These are phyloP conservation scores for Heliconius melpomene DNA, from an alignment of 1,140 invertebrate species.

Conservation along the genomic window DNA sequence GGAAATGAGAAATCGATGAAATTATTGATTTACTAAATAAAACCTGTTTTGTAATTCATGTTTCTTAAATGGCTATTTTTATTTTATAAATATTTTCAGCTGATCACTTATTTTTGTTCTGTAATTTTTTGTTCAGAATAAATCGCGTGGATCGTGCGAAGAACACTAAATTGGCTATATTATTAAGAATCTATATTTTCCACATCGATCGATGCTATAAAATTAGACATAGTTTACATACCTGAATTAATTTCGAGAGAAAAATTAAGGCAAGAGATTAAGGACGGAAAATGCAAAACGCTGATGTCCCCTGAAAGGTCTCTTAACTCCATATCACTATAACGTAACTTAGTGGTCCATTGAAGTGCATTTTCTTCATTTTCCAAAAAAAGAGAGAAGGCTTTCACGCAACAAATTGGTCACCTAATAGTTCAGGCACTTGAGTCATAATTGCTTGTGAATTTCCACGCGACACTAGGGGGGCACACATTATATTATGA, in stretches of 20 bases:
- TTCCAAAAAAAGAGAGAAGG: conserved; percentile 50
- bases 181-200: neutral
- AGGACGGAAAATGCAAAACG: conserved; percentile 74
- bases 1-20: neutral
- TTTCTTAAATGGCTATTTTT: neutral
- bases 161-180: neutral
- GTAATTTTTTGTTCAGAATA: neutral
- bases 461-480: conserved; percentile 73
- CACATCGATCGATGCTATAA: neutral
- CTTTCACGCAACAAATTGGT: conserved; percentile 72
- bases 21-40: neutral
- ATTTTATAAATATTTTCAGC: neutral
- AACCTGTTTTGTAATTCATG: neutral
- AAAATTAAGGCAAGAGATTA: conserved; percentile 62
- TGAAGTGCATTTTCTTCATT: conserved; percentile 63
- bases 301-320: conserved; percentile 61
- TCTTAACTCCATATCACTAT: conserved; percentile 77
- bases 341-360: conserved; percentile 63
- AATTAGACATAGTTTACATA: conserved; percentile 42
- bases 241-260: conserved; percentile 62
- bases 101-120: neutral
- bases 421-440: conserved; percentile 76
- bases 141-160: neutral
- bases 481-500: conserved; percentile 79
- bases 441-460: conserved; percentile 77